Evolutionary conservation across 2,888 invertebrate genomes (phyloP).

Genomic region (Galerucella pusilla): DNA sequence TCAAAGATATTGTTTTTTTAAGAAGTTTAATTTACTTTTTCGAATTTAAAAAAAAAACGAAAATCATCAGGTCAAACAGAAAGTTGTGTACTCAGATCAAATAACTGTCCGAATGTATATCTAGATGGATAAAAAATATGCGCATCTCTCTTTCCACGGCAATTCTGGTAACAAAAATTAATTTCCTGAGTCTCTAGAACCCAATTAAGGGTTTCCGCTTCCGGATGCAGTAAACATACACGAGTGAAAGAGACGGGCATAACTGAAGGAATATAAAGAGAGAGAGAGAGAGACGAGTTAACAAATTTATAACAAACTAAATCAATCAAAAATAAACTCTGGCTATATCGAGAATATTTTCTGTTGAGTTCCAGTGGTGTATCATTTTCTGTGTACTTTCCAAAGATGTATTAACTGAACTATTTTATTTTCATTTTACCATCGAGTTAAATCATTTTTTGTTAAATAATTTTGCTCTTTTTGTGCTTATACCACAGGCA

Average conservation of each 20-base stretch:
- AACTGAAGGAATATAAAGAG: background rate
- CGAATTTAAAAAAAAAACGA: background rate
- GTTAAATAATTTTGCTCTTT: too few relatives aligned
- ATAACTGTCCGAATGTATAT: conserved; percentile 12
- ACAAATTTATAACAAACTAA: conserved; percentile 16
- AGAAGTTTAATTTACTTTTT: background rate
- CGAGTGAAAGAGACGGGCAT: conserved; percentile 1
- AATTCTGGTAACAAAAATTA: conserved; percentile 18
- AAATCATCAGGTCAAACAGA: background rate
- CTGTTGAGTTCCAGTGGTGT: background rate
- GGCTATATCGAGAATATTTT: conserved; percentile 3
- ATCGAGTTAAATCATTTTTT: too few relatives aligned
- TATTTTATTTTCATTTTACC: too few relatives aligned
- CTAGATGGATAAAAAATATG: conserved; percentile 4
- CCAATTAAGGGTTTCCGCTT: conserved; percentile 19
- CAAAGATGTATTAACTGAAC: too few relatives aligned
- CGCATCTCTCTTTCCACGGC: conserved; percentile 8
- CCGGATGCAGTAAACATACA: conserved; percentile 15
- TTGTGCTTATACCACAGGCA: too few relatives aligned
- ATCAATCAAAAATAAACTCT: conserved; percentile 14
- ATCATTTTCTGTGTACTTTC: background rate
- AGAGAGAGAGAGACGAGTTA: background rate
- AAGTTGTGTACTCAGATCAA: conserved; percentile 12
- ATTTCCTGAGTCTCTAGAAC: conserved; percentile 16
- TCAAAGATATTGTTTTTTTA: too few relatives aligned